These are phyloP conservation scores for Heteromurus nitidus DNA, from an alignment of 2,888 invertebrate genomes.

Conservation along the genomic window DNA sequence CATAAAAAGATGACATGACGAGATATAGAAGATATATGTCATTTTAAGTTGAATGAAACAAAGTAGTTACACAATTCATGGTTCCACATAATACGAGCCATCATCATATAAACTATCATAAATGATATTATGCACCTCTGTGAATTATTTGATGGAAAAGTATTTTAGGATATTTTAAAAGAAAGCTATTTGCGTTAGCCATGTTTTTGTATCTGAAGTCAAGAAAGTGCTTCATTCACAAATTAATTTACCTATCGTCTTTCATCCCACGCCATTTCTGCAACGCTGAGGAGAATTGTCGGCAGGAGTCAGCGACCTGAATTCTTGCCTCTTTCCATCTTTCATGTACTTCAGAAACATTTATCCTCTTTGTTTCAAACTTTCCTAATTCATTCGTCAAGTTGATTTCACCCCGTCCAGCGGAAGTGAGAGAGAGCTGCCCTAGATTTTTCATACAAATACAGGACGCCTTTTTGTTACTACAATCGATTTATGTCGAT, in stretches of 20 bases:
- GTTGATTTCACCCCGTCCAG: constrained; percentile 52
- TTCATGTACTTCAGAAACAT: constrained; percentile 71
- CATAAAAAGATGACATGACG: too few relatives aligned
- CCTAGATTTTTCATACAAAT: constrained; percentile 35
- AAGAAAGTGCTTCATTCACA: too few relatives aligned
- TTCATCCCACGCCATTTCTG: constrained; percentile 70
- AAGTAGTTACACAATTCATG: too few relatives aligned
- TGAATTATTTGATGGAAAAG: too few relatives aligned
- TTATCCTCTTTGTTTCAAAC: constrained; percentile 69
- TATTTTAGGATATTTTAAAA: too few relatives aligned
- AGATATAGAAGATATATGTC: too few relatives aligned
- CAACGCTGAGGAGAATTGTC: constrained; percentile 69
- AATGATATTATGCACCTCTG: too few relatives aligned
- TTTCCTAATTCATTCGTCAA: constrained; percentile 66
- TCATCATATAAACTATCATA: too few relatives aligned
- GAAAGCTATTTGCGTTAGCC: too few relatives aligned
- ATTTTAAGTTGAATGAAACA: too few relatives aligned
- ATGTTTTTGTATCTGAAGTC: too few relatives aligned
- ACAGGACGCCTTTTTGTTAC: background rate
- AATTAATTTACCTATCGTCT: constrained; percentile 70
- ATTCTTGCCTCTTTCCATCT: constrained; percentile 71
- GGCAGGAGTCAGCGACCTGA: constrained; percentile 67
- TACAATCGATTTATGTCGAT: background rate
- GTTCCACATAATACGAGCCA: too few relatives aligned
- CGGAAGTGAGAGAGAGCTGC: constrained; percentile 53